These are phyloP conservation scores for Drosophila nigrodunni DNA, from an alignment of 1,140 invertebrate species.

Conservation along the genomic window DNA sequence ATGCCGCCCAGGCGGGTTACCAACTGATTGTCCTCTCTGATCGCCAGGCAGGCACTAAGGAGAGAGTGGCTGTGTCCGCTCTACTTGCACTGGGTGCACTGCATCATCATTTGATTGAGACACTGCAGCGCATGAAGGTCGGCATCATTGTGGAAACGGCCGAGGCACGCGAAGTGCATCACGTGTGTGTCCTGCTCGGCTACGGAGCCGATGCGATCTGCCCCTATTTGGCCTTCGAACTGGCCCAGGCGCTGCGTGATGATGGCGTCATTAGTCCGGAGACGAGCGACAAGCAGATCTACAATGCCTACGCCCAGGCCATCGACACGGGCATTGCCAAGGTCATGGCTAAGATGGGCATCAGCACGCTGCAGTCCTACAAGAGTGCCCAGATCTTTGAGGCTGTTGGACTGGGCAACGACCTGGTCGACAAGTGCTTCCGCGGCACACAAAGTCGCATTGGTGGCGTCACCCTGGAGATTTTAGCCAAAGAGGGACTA, in stretches of 20 bases:
- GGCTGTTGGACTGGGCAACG: slow-evolving; percentile 96
- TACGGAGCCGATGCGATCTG: slow-evolving; percentile 99
- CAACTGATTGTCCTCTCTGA: slow-evolving; percentile 96
- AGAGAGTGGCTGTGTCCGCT: slow-evolving; percentile 92
- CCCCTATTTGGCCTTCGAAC: slow-evolving; percentile 98
- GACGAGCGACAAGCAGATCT: slow-evolving; percentile 94
- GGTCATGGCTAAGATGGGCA: slow-evolving; percentile 99
- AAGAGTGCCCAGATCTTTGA: slow-evolving; percentile 99
- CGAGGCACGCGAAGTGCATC: slow-evolving; percentile 98
- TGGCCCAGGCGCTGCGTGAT: slow-evolving; percentile 91
- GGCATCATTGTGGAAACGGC: slow-evolving; percentile 96
- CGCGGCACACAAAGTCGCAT: slow-evolving; percentile 97
- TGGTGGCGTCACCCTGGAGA: slow-evolving; percentile 96
- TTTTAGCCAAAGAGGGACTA: slow-evolving; percentile 94
- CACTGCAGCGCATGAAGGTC: slow-evolving; percentile 97
- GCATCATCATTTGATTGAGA: slow-evolving; percentile 98
- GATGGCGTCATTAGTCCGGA: slow-evolving; percentile 92
- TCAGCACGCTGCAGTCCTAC: slow-evolving; percentile 99
- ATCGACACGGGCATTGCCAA: slow-evolving; percentile 94
- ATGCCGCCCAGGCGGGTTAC: slow-evolving; percentile 92
- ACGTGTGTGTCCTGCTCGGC: slow-evolving; percentile 97
- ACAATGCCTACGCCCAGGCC: slow-evolving; percentile 87
- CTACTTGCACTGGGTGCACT: slow-evolving; percentile 95
- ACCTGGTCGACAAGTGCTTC: slow-evolving; percentile 98
- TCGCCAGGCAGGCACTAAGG: slow-evolving; percentile 88